A percentile compares a stretch with the other conserved stretches of the same genome.
Conservation (phyloP, 2,888 invertebrate species). For the Ochropacha duplaris region DNA sequence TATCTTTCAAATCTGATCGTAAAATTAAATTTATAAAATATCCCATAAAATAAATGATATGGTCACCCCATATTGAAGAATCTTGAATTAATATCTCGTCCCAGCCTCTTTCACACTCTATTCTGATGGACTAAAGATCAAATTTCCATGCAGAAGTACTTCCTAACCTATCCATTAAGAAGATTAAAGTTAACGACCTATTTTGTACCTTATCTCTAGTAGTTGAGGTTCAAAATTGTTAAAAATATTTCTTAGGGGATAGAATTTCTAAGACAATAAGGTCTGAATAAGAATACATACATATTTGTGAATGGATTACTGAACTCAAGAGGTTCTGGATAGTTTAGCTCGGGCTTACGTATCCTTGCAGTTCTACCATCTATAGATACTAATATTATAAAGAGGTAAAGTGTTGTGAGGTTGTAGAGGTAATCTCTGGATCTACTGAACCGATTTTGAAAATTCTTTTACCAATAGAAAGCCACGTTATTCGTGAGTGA, state of each 20-base stretch:
- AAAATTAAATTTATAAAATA: no score
- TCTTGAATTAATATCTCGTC: constrained; percentile 1
- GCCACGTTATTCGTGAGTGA: no score
- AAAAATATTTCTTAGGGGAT: not conserved
- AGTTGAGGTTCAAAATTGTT: not conserved
- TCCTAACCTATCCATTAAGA: not conserved
- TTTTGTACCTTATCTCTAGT: not conserved
- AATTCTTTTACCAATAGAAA: no score
- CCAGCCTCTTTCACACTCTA: not conserved
- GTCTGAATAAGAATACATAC: not conserved
- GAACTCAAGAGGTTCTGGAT: not conserved
- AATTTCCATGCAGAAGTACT: not conserved
- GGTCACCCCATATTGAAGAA: constrained; percentile 3
- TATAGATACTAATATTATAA: no score
- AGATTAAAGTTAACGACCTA: not conserved
- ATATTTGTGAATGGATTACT: not conserved
- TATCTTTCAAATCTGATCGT: no score
- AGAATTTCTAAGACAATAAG: constrained; percentile 2
- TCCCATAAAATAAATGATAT: no score
- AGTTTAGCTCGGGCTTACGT: not conserved
- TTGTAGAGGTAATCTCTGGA: no score
- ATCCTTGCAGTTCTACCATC: not conserved
- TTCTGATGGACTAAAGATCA: not conserved
- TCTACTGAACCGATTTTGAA: no score
- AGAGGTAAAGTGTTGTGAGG: no score